These are phyloP conservation scores for Trachelus stipa DNA, from an alignment of 2,888 invertebrate genomes.

Conservation along the genomic window DNA sequence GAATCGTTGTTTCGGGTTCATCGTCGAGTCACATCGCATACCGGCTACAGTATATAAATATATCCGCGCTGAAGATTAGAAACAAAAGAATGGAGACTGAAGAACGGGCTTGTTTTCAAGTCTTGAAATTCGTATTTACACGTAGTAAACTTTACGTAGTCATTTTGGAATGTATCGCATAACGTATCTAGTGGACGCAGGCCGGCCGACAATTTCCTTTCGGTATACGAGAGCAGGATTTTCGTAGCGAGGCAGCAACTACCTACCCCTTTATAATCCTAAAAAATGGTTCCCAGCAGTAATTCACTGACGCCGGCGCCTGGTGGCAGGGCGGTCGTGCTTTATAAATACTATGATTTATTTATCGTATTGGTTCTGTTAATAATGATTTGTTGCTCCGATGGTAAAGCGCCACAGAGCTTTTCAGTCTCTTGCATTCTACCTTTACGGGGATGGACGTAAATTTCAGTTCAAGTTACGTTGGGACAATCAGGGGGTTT, in stretches of 20 bases:
- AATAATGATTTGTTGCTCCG: slow-evolving; percentile 45
- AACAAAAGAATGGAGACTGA: not conserved
- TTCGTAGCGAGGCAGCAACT: slow-evolving; percentile 27
- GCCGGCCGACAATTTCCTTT: slow-evolving; percentile 30
- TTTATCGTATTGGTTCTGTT: slow-evolving; percentile 42
- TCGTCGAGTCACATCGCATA: not conserved
- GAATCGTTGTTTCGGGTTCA: not conserved
- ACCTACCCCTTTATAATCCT: slow-evolving; percentile 42
- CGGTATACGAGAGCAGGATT: slow-evolving; percentile 25
- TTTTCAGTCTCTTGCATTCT: not conserved
- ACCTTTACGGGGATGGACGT: not conserved
- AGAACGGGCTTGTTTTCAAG: not conserved
- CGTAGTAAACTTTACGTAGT: not conserved
- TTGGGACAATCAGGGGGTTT: not conserved
- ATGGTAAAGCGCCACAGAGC: not conserved
- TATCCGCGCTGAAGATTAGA: not conserved
- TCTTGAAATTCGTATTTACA: not conserved
- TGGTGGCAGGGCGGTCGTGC: slow-evolving; percentile 30
- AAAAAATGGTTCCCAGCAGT: slow-evolving; percentile 46
- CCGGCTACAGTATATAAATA: not conserved
- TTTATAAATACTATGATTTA: slow-evolving; percentile 50
- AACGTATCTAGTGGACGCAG: slow-evolving; percentile 25
- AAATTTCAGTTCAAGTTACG: not conserved
- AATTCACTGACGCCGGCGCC: slow-evolving; percentile 34
- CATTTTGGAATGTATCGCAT: not conserved